phyloP scores from a whole-genome alignment of 2,888 invertebrate species.

The Acanthosepion pharaonis region DNA sequence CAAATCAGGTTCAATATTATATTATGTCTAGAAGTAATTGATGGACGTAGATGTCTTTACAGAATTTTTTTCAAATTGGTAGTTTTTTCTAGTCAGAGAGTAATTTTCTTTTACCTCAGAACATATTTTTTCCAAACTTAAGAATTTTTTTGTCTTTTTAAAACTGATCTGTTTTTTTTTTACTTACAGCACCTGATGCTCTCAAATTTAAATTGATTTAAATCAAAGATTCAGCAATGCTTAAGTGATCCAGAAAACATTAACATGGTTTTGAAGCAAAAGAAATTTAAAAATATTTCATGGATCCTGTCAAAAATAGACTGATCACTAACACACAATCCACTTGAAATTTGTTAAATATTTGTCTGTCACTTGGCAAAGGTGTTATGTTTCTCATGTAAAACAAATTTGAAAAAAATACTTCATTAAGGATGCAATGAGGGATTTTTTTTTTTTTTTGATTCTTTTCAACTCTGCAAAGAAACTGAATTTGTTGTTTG shows the following conservation, averaged over 20 bases:
- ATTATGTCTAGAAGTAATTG: too few species aligned
- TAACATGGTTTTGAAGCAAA: background rate
- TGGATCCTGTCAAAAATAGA: background rate
- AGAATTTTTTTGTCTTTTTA: too few species aligned
- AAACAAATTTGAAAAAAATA: background rate
- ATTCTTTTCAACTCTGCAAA: background rate
- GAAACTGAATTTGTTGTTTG: background rate
- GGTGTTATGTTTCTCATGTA: background rate
- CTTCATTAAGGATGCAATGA: background rate
- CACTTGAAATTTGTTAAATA: background rate
- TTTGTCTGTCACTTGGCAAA: background rate
- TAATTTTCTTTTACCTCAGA: too few species aligned
- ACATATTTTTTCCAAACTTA: too few species aligned
- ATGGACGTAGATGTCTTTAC: too few species aligned
- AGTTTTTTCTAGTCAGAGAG: too few species aligned
- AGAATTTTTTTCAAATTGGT: too few species aligned
- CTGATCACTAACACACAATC: background rate
- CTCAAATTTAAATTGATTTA: background rate
- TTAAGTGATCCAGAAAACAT: background rate
- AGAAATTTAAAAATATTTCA: background rate
- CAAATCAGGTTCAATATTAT: too few species aligned
- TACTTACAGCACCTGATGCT: background rate
- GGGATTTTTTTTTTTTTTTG: background rate
- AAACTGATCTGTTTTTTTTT: background rate
- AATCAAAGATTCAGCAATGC: background rate